Base-by-base conservation (phyloP, 1,140 invertebrate species). In the Apis dorsata region DNA sequence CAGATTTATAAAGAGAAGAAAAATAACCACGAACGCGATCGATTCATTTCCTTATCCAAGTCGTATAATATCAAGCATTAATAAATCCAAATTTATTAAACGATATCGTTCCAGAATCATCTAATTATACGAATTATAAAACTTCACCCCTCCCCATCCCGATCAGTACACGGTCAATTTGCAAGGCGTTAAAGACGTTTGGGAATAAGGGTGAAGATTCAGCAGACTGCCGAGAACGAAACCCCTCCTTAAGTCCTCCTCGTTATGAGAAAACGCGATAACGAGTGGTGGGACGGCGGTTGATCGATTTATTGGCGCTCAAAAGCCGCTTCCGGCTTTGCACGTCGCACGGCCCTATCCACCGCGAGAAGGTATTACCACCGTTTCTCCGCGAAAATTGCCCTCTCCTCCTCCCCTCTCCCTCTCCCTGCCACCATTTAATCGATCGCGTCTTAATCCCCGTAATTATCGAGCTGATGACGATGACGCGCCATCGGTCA, bases 221-320 rank as follows among this genome's bases (percentile, higher is more conserved):
- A 11, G 53, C 17, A 12, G 21, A 19, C 19, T 19, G 21, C 19
- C 24, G 34, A 7, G 34, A 44, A 44, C 0, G 34, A 44, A 7
- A 44, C 34, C 34, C 34, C 34, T 44, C 34, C 10, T 51, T 49
- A 53, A 76, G 63, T 44, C 17, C 34, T 34, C 15, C 62, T 68
- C 62, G 79, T 66, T 76, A 81, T 59, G 73, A 59, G 73, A 68
- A 81, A 53, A 53, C 17, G 81, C 65, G 81, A 83, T 78, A 83
- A 83, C 75, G 75, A 70, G 65, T 63, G 10, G 24, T 62, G 44
- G 63, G 65, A 77, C 19, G 55, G 73, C 24, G 69, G 44, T 28
- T 53, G 60, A 83, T 78, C 75, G 75, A 83, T 83, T 83, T 83
- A 83, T 83, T 70, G 81, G 51, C 75, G 51, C 59, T 17, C 13